Conservation (phyloP, 2,797 vertebrate genomes). For the Cercopithecus mitis region DNA sequence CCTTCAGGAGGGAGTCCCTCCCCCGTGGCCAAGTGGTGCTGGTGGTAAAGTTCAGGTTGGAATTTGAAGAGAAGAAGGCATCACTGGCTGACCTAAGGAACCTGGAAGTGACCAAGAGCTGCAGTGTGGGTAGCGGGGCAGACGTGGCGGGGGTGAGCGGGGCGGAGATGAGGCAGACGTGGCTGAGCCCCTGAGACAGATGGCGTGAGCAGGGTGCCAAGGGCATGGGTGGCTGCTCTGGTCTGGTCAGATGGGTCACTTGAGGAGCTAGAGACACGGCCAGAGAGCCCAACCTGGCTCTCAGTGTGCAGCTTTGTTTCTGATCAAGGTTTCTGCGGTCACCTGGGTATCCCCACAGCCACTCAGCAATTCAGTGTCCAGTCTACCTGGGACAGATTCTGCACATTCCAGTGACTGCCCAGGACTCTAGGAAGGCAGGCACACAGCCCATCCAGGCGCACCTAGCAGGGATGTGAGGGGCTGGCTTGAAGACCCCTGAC, state of each 20-base stretch:
- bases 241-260: background rate
- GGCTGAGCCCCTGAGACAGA: background rate
- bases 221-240: no score
- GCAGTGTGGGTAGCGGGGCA: background rate
- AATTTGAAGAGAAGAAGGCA: background rate
- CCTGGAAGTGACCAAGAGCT: no score
- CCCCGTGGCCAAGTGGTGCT: no score
- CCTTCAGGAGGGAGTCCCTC: no score
- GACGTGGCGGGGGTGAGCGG: fast-evolving
- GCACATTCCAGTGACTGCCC: background rate
- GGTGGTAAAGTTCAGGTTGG: background rate
- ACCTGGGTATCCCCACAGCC: no score
- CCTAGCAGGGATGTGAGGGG: no score
- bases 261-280: background rate
- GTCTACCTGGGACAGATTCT: background rate
- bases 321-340: background rate
- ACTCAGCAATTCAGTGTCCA: background rate
- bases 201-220: fast-evolving
- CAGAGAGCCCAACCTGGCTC: background rate
- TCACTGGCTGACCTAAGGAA: background rate
- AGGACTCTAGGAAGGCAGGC: no score
- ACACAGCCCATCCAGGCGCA: background rate
- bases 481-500: no score
- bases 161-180: background rate
- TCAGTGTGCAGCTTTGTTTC: background rate